Evolutionary conservation across 1,140 invertebrate genomes (phyloP).

Genomic region (Philotrypesis tridentata): DNA sequence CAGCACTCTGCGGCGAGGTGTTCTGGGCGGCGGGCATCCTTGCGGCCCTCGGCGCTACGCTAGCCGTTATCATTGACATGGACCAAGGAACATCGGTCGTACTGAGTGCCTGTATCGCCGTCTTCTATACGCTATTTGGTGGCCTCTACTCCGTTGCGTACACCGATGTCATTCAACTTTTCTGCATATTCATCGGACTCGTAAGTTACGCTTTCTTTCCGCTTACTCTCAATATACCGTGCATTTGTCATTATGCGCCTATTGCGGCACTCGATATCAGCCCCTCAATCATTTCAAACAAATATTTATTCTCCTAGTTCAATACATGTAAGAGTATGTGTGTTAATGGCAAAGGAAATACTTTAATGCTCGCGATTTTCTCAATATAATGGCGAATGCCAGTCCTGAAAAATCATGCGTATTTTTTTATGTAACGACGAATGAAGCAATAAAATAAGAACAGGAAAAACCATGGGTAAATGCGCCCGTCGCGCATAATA

Average conservation of each 20-base stretch:
- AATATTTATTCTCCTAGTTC: too few species aligned
- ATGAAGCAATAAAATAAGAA: slow-evolving; percentile 2
- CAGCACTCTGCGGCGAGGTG: slow-evolving; percentile 96
- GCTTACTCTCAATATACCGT: too few species aligned
- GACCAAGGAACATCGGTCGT: slow-evolving; percentile 94
- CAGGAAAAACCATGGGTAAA: not conserved
- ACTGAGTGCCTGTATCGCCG: slow-evolving; percentile 94
- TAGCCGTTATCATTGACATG: slow-evolving; percentile 97
- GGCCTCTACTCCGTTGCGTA: slow-evolving; percentile 98
- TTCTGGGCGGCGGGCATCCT: slow-evolving; percentile 98
- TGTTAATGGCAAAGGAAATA: too few species aligned
- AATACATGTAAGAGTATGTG: too few species aligned
- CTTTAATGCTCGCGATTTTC: too few species aligned
- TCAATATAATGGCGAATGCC: too few species aligned
- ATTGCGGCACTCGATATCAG: too few species aligned
- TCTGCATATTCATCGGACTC: slow-evolving; percentile 98
- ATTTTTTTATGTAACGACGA: not conserved
- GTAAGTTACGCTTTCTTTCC: slow-evolving; percentile 72
- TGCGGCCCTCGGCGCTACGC: slow-evolving; percentile 95
- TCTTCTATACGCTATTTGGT: slow-evolving; percentile 98
- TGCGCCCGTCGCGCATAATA: not conserved
- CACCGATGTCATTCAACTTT: slow-evolving; percentile 98
- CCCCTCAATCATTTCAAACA: too few species aligned
- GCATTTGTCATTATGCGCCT: too few species aligned
- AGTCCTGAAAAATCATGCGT: too few species aligned